Conservation (phyloP, 2,888 invertebrate species). For the Atrina japonica region DNA sequence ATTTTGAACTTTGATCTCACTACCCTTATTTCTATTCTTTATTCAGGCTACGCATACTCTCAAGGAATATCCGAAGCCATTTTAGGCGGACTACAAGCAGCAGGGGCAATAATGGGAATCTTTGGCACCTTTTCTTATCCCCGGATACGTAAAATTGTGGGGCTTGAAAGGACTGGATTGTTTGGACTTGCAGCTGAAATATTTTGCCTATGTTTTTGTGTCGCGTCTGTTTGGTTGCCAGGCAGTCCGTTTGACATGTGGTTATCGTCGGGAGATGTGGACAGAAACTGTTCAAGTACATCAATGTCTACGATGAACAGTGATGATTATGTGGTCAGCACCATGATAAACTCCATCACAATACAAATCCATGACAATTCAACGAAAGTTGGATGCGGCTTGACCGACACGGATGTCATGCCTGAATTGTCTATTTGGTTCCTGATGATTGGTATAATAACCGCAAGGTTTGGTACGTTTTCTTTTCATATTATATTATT, state of each 20-base stretch:
- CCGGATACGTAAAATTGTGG: slow-evolving; percentile 74
- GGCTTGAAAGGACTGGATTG: slow-evolving; percentile 77
- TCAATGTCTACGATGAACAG: too few species aligned
- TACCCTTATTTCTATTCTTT: too few species aligned
- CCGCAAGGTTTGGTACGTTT: slow-evolving; percentile 77
- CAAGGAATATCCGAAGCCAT: slow-evolving; percentile 81
- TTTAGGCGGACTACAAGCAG: slow-evolving; percentile 80
- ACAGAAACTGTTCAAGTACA: too few species aligned
- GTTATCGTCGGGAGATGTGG: too few species aligned
- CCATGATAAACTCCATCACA: too few species aligned
- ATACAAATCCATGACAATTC: too few species aligned
- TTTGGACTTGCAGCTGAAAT: slow-evolving; percentile 74
- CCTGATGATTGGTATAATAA: slow-evolving; percentile 75
- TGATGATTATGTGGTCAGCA: too few species aligned
- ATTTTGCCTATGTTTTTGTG: slow-evolving; percentile 79
- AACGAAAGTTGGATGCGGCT: too few species aligned
- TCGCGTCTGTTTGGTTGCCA: slow-evolving; percentile 81
- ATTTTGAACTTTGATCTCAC: too few species aligned
- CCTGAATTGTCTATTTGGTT: slow-evolving; percentile 71
- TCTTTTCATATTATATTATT: background rate
- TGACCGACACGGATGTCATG: background rate
- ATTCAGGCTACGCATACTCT: slow-evolving; percentile 79
- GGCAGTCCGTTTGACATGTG: slow-evolving; percentile 81
- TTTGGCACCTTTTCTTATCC: slow-evolving; percentile 82
- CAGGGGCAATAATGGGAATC: slow-evolving; percentile 81